These are phyloP conservation scores for Rhegmatorhina hoffmannsi DNA, from an alignment of 2,113 vertebrate species.

Conservation along the genomic window DNA sequence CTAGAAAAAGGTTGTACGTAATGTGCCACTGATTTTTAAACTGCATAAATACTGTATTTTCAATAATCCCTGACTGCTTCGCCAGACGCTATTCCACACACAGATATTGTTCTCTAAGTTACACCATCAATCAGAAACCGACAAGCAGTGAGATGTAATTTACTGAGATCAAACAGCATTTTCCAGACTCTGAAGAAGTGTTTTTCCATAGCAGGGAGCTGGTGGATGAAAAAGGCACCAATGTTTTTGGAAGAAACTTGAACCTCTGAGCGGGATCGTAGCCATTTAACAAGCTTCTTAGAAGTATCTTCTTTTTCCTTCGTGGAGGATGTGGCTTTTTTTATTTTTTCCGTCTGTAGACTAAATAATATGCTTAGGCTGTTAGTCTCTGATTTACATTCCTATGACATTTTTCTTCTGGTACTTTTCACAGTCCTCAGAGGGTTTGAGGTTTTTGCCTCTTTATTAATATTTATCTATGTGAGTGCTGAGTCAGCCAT, in stretches of 20 bases:
- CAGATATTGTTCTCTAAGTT: constrained; percentile 75
- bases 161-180: constrained; percentile 66
- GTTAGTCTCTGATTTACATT: neutral
- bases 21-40: constrained; percentile 65
- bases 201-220: constrained; percentile 63
- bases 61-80: constrained; percentile 67
- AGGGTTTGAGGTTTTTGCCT: neutral
- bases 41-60: constrained; percentile 68
- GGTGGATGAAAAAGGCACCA: constrained; percentile 9
- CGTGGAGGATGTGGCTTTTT: neutral
- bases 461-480: neutral
- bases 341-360: neutral
- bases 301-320: neutral
- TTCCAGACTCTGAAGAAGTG: constrained; percentile 69
- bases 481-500: neutral
- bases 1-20: neutral
- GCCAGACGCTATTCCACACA: constrained; percentile 61
- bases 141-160: constrained; percentile 73
- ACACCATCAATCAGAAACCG: constrained; percentile 67
- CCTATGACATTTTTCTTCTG: neutral
- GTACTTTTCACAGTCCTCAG: neutral
- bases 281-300: neutral
- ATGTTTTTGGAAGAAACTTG: constrained; percentile 18
- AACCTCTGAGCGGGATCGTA: neutral
- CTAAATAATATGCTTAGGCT: neutral